Conservation (phyloP, 2,888 invertebrate species). For the Dasypogon diadema region DNA sequence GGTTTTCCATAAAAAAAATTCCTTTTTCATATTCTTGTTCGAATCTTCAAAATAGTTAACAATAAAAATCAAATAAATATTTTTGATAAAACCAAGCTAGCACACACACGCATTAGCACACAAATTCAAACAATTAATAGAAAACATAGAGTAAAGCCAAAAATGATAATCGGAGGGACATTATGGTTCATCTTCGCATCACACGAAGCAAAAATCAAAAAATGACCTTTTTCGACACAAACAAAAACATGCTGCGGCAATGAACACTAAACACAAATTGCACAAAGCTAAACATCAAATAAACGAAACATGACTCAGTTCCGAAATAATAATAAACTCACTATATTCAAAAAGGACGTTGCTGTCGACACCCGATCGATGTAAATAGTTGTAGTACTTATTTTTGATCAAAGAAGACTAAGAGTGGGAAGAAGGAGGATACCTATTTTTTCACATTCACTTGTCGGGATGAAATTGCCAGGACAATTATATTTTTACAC, state of each 20-base stretch:
- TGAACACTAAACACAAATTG: no score
- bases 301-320: conserved; percentile 14
- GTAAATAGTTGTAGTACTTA: background rate
- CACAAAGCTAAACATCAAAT: conserved; percentile 2
- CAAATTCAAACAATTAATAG: background rate
- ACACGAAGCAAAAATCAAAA: conserved; percentile 42
- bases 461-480: background rate
- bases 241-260: conserved; percentile 6
- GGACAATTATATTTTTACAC: background rate
- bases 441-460: no score
- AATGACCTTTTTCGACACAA: background rate
- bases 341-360: conserved; percentile 18
- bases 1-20: no score
- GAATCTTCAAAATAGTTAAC: no score
- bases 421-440: background rate
- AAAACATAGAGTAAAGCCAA: background rate
- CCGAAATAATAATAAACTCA: background rate
- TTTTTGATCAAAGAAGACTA: background rate
- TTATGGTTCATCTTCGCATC: conserved; percentile 38
- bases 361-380: background rate
- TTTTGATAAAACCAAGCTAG: no score
- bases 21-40: no score
- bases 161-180: conserved; percentile 18
- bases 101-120: background rate
- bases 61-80: no score